phyloP scores from a whole-genome alignment of 2,888 invertebrate species.

The Troides helena region DNA sequence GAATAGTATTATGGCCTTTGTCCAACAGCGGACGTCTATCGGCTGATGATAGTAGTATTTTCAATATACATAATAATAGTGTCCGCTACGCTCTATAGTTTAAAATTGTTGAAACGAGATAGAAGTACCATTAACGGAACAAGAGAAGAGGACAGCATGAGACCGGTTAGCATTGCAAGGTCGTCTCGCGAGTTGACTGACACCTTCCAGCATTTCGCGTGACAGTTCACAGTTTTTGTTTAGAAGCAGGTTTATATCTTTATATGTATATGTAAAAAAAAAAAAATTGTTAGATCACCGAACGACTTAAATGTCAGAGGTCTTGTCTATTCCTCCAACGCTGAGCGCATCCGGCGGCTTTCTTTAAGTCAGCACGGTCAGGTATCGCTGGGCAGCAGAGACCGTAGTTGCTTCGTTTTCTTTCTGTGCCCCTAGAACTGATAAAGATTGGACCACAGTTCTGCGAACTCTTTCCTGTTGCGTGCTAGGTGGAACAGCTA shows the following conservation, averaged over 20 bases:
- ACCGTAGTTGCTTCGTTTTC: not conserved
- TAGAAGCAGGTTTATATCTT: slow-evolving; percentile 12
- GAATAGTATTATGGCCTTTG: too few species aligned
- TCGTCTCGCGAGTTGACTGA: slow-evolving; percentile 72
- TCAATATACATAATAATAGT: slow-evolving; percentile 17
- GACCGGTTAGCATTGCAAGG: slow-evolving; percentile 80
- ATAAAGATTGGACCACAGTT: too few species aligned
- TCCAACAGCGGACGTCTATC: too few species aligned
- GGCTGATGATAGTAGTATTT: too few species aligned
- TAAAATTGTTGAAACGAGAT: slow-evolving; percentile 41
- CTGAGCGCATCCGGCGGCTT: too few species aligned
- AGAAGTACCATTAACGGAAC: slow-evolving; percentile 37
- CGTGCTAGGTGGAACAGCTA: too few species aligned
- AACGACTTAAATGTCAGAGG: slow-evolving; percentile 16
- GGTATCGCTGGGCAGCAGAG: too few species aligned
- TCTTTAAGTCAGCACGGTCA: too few species aligned
- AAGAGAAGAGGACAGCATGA: slow-evolving; percentile 48
- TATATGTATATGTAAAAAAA: not conserved
- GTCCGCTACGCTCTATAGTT: slow-evolving; percentile 47
- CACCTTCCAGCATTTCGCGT: slow-evolving; percentile 60
- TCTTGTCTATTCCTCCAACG: not conserved
- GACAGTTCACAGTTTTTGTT: slow-evolving; percentile 47
- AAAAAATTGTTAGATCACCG: not conserved
- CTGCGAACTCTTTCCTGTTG: too few species aligned
- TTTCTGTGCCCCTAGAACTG: too few species aligned